phyloP scores from a whole-genome alignment of 2,797 vertebrate genomes.

The Liasis olivaceus region DNA sequence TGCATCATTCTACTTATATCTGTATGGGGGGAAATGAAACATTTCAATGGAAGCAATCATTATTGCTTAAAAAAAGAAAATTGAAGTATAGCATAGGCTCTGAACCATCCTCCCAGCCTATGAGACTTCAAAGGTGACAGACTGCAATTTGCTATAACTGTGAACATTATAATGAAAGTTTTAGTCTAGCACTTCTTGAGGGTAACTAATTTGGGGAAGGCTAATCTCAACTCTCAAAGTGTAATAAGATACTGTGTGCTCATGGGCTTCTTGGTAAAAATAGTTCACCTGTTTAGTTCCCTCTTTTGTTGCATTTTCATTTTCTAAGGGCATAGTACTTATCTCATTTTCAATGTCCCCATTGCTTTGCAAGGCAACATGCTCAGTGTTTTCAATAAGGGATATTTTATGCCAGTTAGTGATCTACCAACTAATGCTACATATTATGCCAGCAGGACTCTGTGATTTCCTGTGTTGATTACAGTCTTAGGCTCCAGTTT shows the following conservation, averaged over 20 bases:
- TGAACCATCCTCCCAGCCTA: not conserved
- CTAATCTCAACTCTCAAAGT: not conserved
- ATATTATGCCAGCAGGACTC: constrained; percentile 16
- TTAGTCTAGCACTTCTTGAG: not conserved
- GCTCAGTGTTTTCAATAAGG: not conserved
- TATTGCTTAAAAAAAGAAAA: not conserved
- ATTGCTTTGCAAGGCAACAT: not conserved
- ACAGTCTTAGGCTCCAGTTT: constrained; percentile 59
- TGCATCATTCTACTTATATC: not conserved
- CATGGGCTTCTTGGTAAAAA: not conserved
- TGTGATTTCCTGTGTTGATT: constrained; percentile 39
- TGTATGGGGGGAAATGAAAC: not conserved
- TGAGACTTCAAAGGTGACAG: not conserved
- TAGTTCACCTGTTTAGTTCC: not conserved
- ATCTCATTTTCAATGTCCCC: not conserved
- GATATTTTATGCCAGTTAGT: not conserved
- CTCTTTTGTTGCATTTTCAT: constrained; percentile 3
- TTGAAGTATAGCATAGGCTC: not conserved
- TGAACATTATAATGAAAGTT: not conserved
- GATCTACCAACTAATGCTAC: not conserved
- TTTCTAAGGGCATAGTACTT: not conserved
- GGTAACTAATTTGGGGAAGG: not conserved
- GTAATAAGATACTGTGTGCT: not conserved
- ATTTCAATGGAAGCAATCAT: not conserved
- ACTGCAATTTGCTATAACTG: not conserved